These are phyloP conservation scores for Lagopus muta DNA, from an alignment of 2,113 vertebrate species.

Conservation along the genomic window DNA sequence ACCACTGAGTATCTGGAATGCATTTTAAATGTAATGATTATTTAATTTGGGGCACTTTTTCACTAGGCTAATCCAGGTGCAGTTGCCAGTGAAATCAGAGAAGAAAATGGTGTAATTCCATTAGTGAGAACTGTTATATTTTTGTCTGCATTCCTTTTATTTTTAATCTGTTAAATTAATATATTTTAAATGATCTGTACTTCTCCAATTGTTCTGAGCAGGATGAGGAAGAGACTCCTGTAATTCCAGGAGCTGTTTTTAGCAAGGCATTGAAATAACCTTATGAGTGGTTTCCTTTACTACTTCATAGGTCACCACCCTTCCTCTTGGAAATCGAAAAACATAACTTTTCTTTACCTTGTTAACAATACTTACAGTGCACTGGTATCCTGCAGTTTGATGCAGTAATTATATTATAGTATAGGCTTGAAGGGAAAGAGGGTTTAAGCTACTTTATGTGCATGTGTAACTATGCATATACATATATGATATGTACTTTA, in stretches of 20 bases:
- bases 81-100: not conserved
- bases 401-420: not conserved
- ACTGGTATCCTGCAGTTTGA: not conserved
- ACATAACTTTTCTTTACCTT: not conserved
- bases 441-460: not conserved
- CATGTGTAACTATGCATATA: not conserved
- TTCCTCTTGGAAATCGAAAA: slow-evolving; percentile 57
- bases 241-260: slow-evolving; percentile 62
- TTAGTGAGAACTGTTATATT: not conserved
- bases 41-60: not conserved
- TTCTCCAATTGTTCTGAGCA: slow-evolving; percentile 67
- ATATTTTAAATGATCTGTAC: not conserved
- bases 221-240: slow-evolving; percentile 59
- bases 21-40: not conserved
- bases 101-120: not conserved
- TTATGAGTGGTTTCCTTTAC: slow-evolving; percentile 62
- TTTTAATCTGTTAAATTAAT: not conserved
- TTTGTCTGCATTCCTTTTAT: not conserved
- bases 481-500: not conserved
- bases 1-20: not conserved
- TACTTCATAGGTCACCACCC: slow-evolving; percentile 59
- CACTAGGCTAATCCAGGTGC: not conserved
- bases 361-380: not conserved
- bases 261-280: slow-evolving; percentile 58
- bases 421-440: not conserved